These are phyloP conservation scores for Drosophila ficusphila DNA, from an alignment of 1,140 invertebrate species.

Conservation along the genomic window DNA sequence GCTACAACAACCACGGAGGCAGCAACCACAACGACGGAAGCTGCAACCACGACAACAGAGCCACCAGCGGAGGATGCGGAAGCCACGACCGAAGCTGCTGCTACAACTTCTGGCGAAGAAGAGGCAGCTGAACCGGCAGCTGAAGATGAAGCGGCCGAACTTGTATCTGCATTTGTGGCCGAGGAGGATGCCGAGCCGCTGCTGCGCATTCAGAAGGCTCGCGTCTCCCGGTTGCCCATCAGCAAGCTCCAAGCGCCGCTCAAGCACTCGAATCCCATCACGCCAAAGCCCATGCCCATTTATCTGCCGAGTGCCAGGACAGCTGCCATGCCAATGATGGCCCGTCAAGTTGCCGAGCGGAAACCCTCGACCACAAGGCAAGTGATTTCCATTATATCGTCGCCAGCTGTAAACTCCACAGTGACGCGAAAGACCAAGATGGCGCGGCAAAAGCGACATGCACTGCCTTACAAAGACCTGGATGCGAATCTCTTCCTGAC, in stretches of 20 bases:
- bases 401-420: conserved; percentile 5
- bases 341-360: conserved; percentile 47
- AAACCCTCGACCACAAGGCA: conserved; percentile 18
- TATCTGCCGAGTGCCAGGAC: conserved; percentile 65
- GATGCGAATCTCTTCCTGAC: conserved; percentile 75
- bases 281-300: conserved; percentile 61
- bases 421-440: conserved; percentile 27
- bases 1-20: conserved; percentile 52
- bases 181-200: conserved; percentile 71
- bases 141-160: conserved; percentile 69
- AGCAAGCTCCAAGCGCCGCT: conserved; percentile 74
- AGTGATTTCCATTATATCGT: conserved; percentile 38
- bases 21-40: conserved; percentile 57
- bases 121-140: conserved; percentile 30
- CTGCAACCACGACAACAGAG: conserved; percentile 28
- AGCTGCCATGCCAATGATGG: conserved; percentile 62
- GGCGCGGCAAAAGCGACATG: conserved; percentile 63
- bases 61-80: conserved; percentile 48
- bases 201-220: conserved; percentile 70
- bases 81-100: conserved; percentile 43
- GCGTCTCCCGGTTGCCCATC: conserved; percentile 65
- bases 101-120: conserved; percentile 33
- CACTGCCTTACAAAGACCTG: conserved; percentile 68
- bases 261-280: conserved; percentile 68
- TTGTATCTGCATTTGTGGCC: conserved; percentile 71